Percentiles rank a stretch among this genome's conserved stretches.
phyloP scores from a whole-genome alignment of 1,140 invertebrate genomes.

The Argopecten irradians region DNA sequence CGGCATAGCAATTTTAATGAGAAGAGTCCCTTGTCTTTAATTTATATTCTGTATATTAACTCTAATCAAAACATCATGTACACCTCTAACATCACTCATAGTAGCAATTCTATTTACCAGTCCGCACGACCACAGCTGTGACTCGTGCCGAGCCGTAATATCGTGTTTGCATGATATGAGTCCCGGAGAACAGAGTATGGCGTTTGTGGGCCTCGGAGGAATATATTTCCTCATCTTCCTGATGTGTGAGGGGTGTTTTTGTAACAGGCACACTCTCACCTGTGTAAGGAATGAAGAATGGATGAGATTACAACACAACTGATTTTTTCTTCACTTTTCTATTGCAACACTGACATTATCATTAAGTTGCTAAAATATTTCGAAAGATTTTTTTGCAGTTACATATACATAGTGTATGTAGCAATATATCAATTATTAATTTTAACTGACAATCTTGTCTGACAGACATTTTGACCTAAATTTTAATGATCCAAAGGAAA shows the following conservation, averaged over 20 bases:
- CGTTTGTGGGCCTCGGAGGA: conserved; percentile 86
- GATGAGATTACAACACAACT: background rate
- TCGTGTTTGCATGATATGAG: conserved; percentile 95
- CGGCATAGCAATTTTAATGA: too few relatives aligned
- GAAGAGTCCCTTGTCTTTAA: background rate
- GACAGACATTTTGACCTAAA: too few relatives aligned
- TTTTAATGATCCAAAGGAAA: too few relatives aligned
- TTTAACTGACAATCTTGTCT: too few relatives aligned
- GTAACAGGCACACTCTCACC: conserved; percentile 92
- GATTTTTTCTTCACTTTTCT: background rate
- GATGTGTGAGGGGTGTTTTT: conserved; percentile 89
- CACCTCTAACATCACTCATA: background rate
- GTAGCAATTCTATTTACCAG: conserved; percentile 76
- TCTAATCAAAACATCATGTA: background rate
- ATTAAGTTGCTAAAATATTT: too few relatives aligned
- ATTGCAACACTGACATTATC: too few relatives aligned
- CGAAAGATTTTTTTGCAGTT: too few relatives aligned
- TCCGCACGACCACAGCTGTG: conserved; percentile 88
- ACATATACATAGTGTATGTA: too few relatives aligned
- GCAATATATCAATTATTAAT: too few relatives aligned
- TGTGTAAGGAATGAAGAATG: conserved; percentile 50
- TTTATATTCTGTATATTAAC: background rate
- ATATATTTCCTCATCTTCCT: conserved; percentile 72
- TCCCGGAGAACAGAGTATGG: conserved; percentile 96
- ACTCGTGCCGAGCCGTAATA: conserved; percentile 86